Percentiles rank a stretch among this genome's conserved stretches.
phyloP scores from a whole-genome alignment of 2,797 vertebrate species.

The Argyrosomus regius region DNA sequence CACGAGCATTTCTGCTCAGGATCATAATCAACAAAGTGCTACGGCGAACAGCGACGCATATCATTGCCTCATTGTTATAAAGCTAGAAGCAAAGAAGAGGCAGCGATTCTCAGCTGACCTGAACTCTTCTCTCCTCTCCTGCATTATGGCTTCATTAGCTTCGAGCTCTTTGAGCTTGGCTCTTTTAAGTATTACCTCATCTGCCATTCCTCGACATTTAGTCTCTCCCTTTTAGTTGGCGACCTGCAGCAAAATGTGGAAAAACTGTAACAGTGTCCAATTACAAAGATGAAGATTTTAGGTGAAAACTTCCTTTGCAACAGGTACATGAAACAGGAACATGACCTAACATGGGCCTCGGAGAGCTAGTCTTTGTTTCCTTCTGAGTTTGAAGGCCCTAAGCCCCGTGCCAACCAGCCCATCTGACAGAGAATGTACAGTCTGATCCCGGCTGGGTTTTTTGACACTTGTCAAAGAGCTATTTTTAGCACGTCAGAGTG shows the following conservation, averaged over 20 bases:
- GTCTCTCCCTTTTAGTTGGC: conserved; percentile 1
- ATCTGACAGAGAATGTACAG: conserved; percentile 59
- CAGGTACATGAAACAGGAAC: conserved; percentile 44
- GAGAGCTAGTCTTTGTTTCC: conserved; percentile 34
- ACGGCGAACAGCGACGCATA: neutral
- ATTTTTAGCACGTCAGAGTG: conserved; percentile 77
- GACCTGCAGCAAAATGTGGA: conserved; percentile 27
- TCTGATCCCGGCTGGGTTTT: conserved; percentile 65
- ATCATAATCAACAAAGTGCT: conserved; percentile 14
- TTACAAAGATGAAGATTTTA: conserved; percentile 24
- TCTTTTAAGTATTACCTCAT: conserved; percentile 33
- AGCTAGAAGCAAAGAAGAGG: conserved; percentile 25
- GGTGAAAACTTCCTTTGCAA: conserved; percentile 27
- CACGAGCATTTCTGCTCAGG: neutral
- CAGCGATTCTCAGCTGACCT: conserved; percentile 19
- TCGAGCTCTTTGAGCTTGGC: conserved; percentile 17
- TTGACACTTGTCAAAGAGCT: conserved; percentile 74
- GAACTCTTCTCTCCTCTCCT: conserved; percentile 4
- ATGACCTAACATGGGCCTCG: conserved; percentile 1
- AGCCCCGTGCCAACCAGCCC: conserved; percentile 33
- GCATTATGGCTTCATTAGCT: conserved; percentile 35
- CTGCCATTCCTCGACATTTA: neutral
- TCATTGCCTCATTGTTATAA: conserved; percentile 14
- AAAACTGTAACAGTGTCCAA: conserved; percentile 5
- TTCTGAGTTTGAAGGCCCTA: conserved; percentile 10